Base-by-base conservation (phyloP, 1,140 invertebrate species). In the Tetramorium alpestre region DNA sequence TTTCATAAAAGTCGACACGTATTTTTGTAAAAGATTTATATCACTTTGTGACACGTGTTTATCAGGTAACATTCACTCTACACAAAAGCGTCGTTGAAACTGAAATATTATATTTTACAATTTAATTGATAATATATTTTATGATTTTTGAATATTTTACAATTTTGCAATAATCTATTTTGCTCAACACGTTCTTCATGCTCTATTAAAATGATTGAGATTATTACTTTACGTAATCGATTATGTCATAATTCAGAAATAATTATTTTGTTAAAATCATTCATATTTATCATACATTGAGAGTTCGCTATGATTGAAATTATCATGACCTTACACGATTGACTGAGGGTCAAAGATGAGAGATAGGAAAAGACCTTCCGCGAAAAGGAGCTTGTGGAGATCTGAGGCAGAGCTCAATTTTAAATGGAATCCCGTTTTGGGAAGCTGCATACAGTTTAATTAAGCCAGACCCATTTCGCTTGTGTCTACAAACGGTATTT, bases 381-480 rank as follows among this genome's bases (percentile, higher is more conserved):
- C 11, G 58, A 64, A 65, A 65, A 78, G 76, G 44, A 65, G 25
- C 58, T 78, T 65, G 28, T 13, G 44, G 58, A 49, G 41, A 65
- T 64, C 41, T 10, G 25, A 47, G 56, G 58, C 41, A 78, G 22
- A 64, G 25, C 41, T 77, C 22, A 25, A 65, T 60, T 78, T 78
- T 78, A 78, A 78, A 78, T 78, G 76, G 76, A 65, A 78, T 78
- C 75, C 41, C 60, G 41, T 78, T 78, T 78, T 65, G 58, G 60
- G 28, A 77, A 78, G 41, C 58, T 78, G 76, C 58, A 65, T 82
- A 81, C 67, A 87, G 87, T 89, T 89, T 89, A 89, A 89, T 89
- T 89, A 89, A 88, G 88, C 87, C 87, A 88, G 87, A 88, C 80
- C 65, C 69, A 88, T 85, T 85, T 88, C 64, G 72, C 72, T 85